Evolutionary conservation across 2,888 invertebrate genomes (phyloP), one percentile per base, ranked within the genome.

Genomic region (Enchytraeus crypticus): DNA sequence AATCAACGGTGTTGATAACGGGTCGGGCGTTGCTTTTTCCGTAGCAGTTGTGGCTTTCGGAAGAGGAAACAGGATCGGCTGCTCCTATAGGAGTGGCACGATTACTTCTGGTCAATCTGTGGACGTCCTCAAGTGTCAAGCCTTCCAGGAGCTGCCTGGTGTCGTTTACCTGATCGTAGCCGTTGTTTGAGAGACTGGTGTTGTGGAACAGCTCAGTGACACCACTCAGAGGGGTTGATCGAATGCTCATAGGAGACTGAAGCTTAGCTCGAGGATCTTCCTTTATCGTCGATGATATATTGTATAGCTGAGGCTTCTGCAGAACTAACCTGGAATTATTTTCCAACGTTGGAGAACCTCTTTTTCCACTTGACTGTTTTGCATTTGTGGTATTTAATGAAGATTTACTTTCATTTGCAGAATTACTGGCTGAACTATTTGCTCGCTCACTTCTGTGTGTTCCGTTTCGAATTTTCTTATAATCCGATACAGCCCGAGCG

Each of bases 401-500:
- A n/a, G n/a, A n/a, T n/a, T n/a, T n/a, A n/a, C n/a, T n/a, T n/a
- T n/a, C n/a, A n/a, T n/a, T n/a, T n/a, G n/a, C n/a, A n/a, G n/a
- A n/a, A n/a, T n/a, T n/a, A n/a, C n/a, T n/a, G n/a, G n/a, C n/a
- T n/a, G n/a, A n/a, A n/a, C n/a, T n/a, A n/a, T n/a, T n/a, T n/a
- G n/a, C n/a, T n/a, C n/a, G n/a, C 23, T 47, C 29, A 14, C 55
- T 47, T 21, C 46, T 53, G n/a, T 51, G 32, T 30, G 61, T 49
- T 38, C 61, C 61, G 26, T 90, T 91, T 30, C 93, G 84, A 77
- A 90, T 93, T 66, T 82, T 91, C 82, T 93, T 92, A 76, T 96
- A 96, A 77, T 96, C 95, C 73, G 92, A 92, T 14, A 92, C 91
- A 66, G 96, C 90, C 75, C 96, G 95, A 18, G 62, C 95, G 32